phyloP scores from a whole-genome alignment of 30 jellyfish, hydroid and myxozoan genomes.

The Morbakka virulenta region DNA sequence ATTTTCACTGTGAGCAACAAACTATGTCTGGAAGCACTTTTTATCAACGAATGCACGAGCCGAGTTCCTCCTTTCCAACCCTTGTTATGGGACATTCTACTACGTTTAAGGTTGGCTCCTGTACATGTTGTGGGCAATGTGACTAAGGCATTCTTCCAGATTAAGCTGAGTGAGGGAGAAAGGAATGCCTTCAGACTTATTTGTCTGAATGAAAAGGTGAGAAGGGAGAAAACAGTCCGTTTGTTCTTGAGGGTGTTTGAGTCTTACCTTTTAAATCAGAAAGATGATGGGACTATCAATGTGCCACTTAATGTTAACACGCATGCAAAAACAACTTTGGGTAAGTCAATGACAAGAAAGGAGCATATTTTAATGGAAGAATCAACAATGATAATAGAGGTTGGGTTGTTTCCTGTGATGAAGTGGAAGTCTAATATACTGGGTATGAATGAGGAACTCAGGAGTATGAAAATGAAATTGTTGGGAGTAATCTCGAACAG shows the following conservation, averaged over 20 bases:
- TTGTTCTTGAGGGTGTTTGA: background rate
- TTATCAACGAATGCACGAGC: constrained; percentile 26
- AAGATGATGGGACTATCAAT: background rate
- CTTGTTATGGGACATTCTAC: constrained; percentile 43
- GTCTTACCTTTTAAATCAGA: background rate
- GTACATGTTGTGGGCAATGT: constrained; percentile 14
- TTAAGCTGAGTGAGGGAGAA: constrained; percentile 24
- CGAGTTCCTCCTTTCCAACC: constrained; percentile 47
- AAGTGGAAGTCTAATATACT: background rate
- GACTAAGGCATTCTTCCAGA: constrained; percentile 36
- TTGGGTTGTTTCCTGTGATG: background rate
- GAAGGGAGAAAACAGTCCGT: constrained; percentile 6
- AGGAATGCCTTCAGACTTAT: constrained; percentile 56
- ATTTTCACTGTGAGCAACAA: constrained; percentile 26
- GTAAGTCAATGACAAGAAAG: background rate
- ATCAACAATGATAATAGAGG: background rate
- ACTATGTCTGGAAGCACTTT: constrained; percentile 1
- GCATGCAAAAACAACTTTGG: background rate
- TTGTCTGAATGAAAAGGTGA: background rate
- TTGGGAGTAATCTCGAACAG: background rate
- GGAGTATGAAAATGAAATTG: background rate
- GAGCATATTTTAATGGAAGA: background rate
- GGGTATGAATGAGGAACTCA: background rate
- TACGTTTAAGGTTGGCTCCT: constrained; percentile 52
- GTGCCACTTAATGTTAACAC: background rate